Conservation (phyloP, 1,140 invertebrate genomes). For the Belonocnema kinseyi region DNA sequence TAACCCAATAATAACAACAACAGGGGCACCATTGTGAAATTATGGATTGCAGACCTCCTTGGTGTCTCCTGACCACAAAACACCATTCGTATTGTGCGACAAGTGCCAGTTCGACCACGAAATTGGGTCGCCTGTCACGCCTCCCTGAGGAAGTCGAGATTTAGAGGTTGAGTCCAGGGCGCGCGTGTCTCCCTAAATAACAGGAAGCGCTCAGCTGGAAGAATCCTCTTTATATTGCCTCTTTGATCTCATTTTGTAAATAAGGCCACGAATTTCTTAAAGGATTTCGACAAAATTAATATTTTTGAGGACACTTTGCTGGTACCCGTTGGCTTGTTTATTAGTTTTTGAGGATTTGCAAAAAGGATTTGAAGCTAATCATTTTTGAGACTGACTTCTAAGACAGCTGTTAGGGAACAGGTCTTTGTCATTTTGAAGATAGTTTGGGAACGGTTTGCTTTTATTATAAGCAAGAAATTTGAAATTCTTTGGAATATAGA, state of each 20-base stretch:
- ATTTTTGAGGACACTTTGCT: too few relatives aligned
- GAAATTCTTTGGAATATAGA: too few relatives aligned
- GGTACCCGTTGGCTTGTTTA: too few relatives aligned
- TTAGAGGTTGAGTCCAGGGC: conserved; percentile 38
- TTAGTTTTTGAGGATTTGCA: too few relatives aligned
- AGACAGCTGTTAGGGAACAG: too few relatives aligned
- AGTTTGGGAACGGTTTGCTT: too few relatives aligned
- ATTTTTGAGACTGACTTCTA: too few relatives aligned
- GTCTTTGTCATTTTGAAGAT: too few relatives aligned
- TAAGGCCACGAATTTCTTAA: neutral
- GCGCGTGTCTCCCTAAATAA: conserved; percentile 22
- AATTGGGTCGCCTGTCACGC: conserved; percentile 50
- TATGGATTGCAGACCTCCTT: conserved; percentile 35
- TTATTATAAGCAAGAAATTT: too few relatives aligned
- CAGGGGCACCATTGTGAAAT: conserved; percentile 40
- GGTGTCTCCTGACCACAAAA: conserved; percentile 50
- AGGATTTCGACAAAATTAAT: neutral
- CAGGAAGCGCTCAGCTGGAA: neutral
- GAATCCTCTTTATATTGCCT: conserved; percentile 1
- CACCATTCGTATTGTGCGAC: conserved; percentile 49
- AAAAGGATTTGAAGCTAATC: neutral
- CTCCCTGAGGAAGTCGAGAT: conserved; percentile 41
- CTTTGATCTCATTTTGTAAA: neutral
- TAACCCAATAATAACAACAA: conserved; percentile 45
- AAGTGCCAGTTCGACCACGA: conserved; percentile 48